phyloP scores from a whole-genome alignment of 2,888 invertebrate species.

The Gisinianus flammeolus region DNA sequence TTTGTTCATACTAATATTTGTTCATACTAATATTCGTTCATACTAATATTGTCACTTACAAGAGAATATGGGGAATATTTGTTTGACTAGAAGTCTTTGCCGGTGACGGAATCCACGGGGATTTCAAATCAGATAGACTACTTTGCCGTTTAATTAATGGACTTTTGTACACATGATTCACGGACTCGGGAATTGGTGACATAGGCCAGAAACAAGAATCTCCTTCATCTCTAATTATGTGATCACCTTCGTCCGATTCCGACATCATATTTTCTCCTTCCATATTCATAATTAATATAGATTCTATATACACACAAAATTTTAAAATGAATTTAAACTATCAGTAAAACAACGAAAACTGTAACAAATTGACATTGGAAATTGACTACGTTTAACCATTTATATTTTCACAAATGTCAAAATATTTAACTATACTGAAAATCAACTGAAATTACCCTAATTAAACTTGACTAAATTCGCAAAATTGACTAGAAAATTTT shows the following conservation, averaged over 20 bases:
- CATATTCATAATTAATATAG: neutral
- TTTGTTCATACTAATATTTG: neutral
- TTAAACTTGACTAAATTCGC: no score
- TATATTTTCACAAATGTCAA: no score
- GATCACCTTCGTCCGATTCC: constrained; percentile 4
- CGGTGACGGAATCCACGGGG: constrained; percentile 54
- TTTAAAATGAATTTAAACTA: neutral
- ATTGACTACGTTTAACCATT: no score
- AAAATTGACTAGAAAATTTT: no score
- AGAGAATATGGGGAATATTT: no score
- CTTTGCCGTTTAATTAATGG: neutral
- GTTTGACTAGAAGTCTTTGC: constrained; percentile 43
- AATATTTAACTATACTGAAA: no score
- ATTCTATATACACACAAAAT: no score
- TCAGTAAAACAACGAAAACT: neutral
- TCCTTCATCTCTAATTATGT: neutral
- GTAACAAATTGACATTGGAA: no score
- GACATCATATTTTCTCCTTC: neutral
- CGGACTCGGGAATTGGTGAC: constrained; percentile 5
- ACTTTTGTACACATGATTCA: constrained; percentile 3
- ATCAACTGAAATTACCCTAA: no score
- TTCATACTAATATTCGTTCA: neutral
- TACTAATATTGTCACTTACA: neutral
- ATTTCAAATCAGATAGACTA: constrained; percentile 25
- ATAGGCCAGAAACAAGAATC: neutral